A percentile compares a stretch with the other conserved stretches of the same genome.
phyloP scores from a whole-genome alignment of 2,888 invertebrate species.

The Metallyticus violacea region DNA sequence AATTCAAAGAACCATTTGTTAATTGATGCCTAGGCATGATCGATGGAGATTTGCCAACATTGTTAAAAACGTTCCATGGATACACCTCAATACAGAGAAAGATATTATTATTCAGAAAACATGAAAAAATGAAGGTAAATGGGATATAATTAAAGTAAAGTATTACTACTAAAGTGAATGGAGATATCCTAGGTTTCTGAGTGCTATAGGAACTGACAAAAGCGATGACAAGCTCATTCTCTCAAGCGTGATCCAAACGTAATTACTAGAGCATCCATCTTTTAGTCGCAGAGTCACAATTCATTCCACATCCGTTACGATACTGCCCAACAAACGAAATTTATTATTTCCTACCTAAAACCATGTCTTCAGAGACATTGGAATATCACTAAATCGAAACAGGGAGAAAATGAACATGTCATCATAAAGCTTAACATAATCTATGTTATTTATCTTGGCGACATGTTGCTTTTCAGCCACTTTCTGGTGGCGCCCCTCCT shows the following conservation, averaged over 20 bases:
- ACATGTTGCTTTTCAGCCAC: neutral
- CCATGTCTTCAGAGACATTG: neutral
- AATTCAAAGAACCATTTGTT: too few species aligned
- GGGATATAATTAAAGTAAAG: too few species aligned
- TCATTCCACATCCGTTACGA: neutral
- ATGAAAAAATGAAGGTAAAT: too few species aligned
- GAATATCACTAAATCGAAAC: neutral
- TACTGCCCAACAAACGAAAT: neutral
- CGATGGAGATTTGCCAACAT: too few species aligned
- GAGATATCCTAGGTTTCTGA: neutral
- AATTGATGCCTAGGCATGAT: too few species aligned
- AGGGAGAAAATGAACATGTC: neutral
- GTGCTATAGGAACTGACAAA: neutral
- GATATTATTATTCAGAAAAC: too few species aligned
- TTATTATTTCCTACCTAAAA: neutral
- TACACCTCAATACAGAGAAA: too few species aligned
- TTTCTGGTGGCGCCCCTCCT: neutral
- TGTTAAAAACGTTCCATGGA: too few species aligned
- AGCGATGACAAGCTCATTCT: neutral
- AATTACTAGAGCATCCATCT: neutral
- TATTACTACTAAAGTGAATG: too few species aligned
- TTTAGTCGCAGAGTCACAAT: neutral
- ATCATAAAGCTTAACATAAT: constrained; percentile 10
- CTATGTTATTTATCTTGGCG: constrained; percentile 7
- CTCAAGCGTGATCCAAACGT: neutral